phyloP scores from a whole-genome alignment of 2,888 invertebrate species.

The Stratiomys singularior region DNA sequence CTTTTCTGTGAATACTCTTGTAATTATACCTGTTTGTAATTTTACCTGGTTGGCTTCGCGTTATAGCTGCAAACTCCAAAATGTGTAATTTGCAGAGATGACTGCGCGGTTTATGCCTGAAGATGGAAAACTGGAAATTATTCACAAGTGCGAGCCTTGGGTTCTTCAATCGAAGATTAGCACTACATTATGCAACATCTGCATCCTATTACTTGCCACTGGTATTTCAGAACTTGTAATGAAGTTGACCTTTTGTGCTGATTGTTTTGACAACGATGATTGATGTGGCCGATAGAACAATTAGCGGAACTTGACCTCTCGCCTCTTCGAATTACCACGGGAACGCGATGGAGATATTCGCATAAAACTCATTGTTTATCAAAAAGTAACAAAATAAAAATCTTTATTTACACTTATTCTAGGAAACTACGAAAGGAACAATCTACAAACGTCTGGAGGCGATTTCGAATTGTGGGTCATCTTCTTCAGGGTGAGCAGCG shows the following conservation, averaged over 20 bases:
- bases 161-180: not conserved
- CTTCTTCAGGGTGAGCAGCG: conserved; percentile 44
- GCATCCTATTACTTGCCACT: not conserved
- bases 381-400: conserved; percentile 17
- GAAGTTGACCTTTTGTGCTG: conserved; percentile 13
- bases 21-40: not conserved
- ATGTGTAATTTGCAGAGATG: too few species aligned
- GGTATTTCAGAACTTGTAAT: conserved; percentile 9
- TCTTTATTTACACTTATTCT: conserved; percentile 30
- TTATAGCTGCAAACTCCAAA: too few species aligned
- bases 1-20: not conserved
- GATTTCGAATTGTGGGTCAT: conserved; percentile 38
- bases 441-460: conserved; percentile 27
- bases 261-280: conserved; percentile 2
- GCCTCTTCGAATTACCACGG: not conserved
- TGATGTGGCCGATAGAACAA: not conserved
- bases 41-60: too few species aligned
- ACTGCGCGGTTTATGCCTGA: too few species aligned
- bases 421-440: conserved; percentile 11
- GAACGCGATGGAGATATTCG: not conserved
- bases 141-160: not conserved
- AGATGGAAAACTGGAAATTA: not conserved
- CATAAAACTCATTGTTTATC: conserved; percentile 15
- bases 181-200: not conserved
- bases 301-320: not conserved